Base-by-base conservation (phyloP, 2,113 vertebrate genomes). In the Campylomormyrus tamandua region DNA sequence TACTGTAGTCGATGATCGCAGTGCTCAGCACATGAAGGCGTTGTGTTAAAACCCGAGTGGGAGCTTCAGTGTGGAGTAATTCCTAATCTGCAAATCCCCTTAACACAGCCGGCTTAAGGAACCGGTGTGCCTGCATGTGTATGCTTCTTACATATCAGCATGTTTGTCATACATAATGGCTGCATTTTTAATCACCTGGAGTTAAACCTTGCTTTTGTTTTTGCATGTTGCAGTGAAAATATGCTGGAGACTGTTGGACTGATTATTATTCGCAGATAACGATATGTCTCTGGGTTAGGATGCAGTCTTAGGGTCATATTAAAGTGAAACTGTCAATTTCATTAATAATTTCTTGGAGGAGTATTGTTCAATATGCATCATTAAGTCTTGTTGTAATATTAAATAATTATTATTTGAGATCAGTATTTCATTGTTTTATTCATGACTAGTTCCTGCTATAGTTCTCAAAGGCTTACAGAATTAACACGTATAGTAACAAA, bases 11-110 rank as follows among this genome's bases (percentile, higher is more conserved):
- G 19, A 19, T 7, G 5, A 70, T 46, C 53, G 45, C 1, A 3
- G 15, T 46, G 77, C 13, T 91, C 50, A 24, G 93, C 95, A 95
- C 92, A 86, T 92, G 95, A 89, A 94, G 93, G 35, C n/a, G 39
- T 21, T 39, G 5, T 0, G 27, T 48, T 86, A 50, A 45, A 93
- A 90, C 52, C 89, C 93, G 90, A 92, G 90, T 90, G 31, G 85
- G 90, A 91, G 39, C 17, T 89, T 27, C 70, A 19, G 15, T 7
- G 49, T 24, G 80, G 2, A 56, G 50, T 9, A 56, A 45, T 83
- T 15, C 88, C 50, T 89, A 89, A 89, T 89, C 89, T 58, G 31
- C 35, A 83, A 84, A 89, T 89, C 89, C 35, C 52, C 46, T 58
- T 89, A 89, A 56, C 8, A 2, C 10, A 27, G n/a, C 31, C 56